phyloP scores from a whole-genome alignment of 2,797 vertebrate genomes.

The Oreortyx pictus region DNA sequence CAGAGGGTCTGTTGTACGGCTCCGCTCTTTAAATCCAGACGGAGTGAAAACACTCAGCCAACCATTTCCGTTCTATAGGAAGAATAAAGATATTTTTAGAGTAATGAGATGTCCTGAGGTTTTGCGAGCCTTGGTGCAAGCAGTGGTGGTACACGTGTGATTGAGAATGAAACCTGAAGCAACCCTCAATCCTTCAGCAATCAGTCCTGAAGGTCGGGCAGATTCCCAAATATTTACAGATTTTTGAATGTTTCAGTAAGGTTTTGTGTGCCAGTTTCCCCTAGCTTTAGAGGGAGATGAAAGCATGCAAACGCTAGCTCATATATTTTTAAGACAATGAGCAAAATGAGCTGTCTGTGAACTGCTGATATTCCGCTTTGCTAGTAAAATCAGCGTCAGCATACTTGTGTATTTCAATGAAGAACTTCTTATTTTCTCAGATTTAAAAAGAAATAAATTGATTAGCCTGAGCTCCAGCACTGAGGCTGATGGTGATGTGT shows the following conservation, averaged over 20 bases:
- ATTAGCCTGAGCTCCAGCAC: background rate
- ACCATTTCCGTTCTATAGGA: background rate
- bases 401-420: background rate
- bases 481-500: background rate
- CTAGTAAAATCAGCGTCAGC: background rate
- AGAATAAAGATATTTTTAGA: constrained; percentile 5
- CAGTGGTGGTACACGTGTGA: background rate
- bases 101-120: background rate
- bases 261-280: background rate
- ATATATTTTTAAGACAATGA: constrained; percentile 15
- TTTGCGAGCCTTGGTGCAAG: background rate
- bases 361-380: background rate
- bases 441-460: background rate
- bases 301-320: constrained; percentile 25
- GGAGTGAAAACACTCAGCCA: background rate
- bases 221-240: constrained; percentile 42
- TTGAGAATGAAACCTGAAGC: background rate
- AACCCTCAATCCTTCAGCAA: background rate
- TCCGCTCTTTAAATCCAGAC: background rate
- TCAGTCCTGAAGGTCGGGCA: constrained; percentile 20
- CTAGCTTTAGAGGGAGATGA: constrained; percentile 22
- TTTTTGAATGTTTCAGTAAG: constrained; percentile 21
- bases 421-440: background rate
- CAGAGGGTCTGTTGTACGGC: background rate
- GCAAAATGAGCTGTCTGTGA: constrained; percentile 13